These are phyloP conservation scores for Ypsolopha scabrella DNA, from an alignment of 2,888 invertebrate species.

Conservation along the genomic window DNA sequence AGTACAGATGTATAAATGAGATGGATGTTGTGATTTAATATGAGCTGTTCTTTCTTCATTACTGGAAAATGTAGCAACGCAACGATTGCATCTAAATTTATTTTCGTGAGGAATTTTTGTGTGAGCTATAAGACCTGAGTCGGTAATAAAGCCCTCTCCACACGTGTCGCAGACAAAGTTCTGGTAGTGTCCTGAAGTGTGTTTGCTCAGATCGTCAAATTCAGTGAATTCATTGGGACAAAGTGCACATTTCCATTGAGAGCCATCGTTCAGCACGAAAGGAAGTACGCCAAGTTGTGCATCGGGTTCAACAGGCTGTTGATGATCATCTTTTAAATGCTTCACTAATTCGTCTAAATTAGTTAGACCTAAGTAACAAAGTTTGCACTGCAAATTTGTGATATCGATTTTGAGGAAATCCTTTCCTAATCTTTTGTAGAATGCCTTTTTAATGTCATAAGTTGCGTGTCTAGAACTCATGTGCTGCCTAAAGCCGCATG, in stretches of 20 bases:
- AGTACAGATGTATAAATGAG: constrained; percentile 51
- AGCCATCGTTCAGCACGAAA: constrained; percentile 51
- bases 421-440: constrained; percentile 58
- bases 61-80: constrained; percentile 52
- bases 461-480: constrained; percentile 43
- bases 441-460: constrained; percentile 51
- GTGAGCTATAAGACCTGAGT: constrained; percentile 48
- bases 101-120: constrained; percentile 53
- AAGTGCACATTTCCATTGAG: constrained; percentile 54
- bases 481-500: constrained; percentile 41
- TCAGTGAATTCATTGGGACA: constrained; percentile 52
- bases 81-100: constrained; percentile 53
- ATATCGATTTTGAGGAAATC: constrained; percentile 56
- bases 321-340: constrained; percentile 55
- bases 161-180: constrained; percentile 61
- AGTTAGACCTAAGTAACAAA: constrained; percentile 44
- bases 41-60: constrained; percentile 50
- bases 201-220: constrained; percentile 49
- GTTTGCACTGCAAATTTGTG: constrained; percentile 54
- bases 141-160: constrained; percentile 58
- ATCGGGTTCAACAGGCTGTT: constrained; percentile 52
- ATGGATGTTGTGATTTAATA: constrained; percentile 53
- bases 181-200: constrained; percentile 54
- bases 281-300: constrained; percentile 57
- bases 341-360: constrained; percentile 44